Percentiles rank a stretch among this genome's conserved stretches.
Conservation (phyloP, 1,140 invertebrate species). For the Drosophila tani region DNA sequence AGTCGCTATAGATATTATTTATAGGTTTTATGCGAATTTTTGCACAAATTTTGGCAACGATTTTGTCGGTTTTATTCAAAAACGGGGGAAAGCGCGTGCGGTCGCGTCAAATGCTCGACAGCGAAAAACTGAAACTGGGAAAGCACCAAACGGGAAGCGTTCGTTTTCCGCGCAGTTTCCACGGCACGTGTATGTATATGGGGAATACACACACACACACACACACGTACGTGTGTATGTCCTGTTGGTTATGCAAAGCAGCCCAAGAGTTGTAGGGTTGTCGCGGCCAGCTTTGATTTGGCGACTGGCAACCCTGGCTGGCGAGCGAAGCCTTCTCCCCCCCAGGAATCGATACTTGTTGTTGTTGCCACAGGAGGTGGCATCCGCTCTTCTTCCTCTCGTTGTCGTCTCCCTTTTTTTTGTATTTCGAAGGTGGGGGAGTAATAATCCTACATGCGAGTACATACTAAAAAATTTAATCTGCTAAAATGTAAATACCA, state of each 20-base stretch:
- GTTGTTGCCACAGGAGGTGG: constrained; percentile 28
- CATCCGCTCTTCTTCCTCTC: constrained; percentile 15
- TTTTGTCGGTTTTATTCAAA: not conserved
- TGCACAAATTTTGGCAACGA: constrained; percentile 5
- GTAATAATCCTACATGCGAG: constrained; percentile 33
- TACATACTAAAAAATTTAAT: constrained; percentile 75
- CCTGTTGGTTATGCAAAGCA: constrained; percentile 76
- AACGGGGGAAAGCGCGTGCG: constrained; percentile 41
- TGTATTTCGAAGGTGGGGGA: constrained; percentile 14
- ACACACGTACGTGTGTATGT: constrained; percentile 18
- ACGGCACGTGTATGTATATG: constrained; percentile 66
- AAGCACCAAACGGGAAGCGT: constrained; percentile 25
- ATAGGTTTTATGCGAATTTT: constrained; percentile 1
- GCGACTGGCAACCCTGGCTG: constrained; percentile 54
- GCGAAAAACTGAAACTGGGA: constrained; percentile 51
- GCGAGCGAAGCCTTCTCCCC: constrained; percentile 49
- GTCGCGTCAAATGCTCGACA: constrained; percentile 45
- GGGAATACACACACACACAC: constrained; percentile 46
- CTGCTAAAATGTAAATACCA: constrained; percentile 76
- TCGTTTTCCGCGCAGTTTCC: constrained; percentile 52
- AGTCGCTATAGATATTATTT: constrained; percentile 12
- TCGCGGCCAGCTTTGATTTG: constrained; percentile 61
- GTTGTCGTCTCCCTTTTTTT: constrained; percentile 1
- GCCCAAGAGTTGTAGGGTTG: constrained; percentile 65
- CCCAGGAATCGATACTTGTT: constrained; percentile 75